Base-by-base conservation (phyloP, 1,140 invertebrate genomes). In the Lineus longissimus region DNA sequence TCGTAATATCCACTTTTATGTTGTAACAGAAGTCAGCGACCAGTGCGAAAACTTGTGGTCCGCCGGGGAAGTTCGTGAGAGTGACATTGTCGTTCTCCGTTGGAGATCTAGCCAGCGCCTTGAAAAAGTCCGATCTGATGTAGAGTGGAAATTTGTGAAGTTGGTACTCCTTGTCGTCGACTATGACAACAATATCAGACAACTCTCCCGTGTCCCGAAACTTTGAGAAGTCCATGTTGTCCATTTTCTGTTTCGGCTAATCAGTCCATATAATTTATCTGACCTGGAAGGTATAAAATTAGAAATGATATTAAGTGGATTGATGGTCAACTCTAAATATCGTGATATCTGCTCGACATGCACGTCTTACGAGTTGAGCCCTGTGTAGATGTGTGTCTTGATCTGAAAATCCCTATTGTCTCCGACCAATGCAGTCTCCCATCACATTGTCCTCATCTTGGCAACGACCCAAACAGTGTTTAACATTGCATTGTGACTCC, bases 1-100 rank as follows among this genome's bases (percentile, higher is more conserved):
- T 73, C 11, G 65, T 75, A 0, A 80, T 61, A 25, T 74, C 68
- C n/a, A 79, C 55, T 36, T 70, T 65, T 73, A 79, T 74, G 63
- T 76, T 78, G 69, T 81, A 81, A 61, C 78, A 81, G 61, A 76
- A 81, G 59, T 81, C 77, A 15, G 78, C 77, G 2, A 81, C 73
- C 0, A 71, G 55, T n/a, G 61, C 62, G 63, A 81, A 81, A 11
- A 69, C 71, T n/a, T 74, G 73, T 1, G 72, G 63, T 17, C 78
- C 79, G 2, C 79, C 79, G 0, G 79, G 79, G 62, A 81, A 81
- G 45, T 73, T 70, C 9, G 64, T 59, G 0, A 81, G 58, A 43
- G 75, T 73, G 2, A 79, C 69, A 11, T 55, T 45, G 33, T 67
- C 65, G n/a, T 65, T 62, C 51, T 7, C 29, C 17, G 1, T 71